These are phyloP conservation scores for Coleophora flavipennella DNA, from an alignment of 2,888 invertebrate genomes.

Conservation along the genomic window DNA sequence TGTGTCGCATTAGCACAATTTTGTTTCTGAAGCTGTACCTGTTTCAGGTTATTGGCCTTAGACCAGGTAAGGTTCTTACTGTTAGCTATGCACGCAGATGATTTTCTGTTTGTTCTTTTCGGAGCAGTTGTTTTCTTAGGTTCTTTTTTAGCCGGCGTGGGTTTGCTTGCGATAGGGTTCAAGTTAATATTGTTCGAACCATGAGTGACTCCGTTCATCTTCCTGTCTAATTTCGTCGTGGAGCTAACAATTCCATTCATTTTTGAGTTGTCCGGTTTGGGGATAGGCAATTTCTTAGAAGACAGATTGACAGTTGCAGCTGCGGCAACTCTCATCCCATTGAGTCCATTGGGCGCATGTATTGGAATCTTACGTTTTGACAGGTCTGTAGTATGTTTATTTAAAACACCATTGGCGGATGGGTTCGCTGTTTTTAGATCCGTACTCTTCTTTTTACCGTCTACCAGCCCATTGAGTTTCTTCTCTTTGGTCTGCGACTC, in stretches of 20 bases:
- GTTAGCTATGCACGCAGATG: conserved; percentile 62
- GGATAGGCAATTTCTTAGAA: conserved; percentile 31
- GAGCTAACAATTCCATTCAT: conserved; percentile 55
- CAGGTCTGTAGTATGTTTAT: conserved; percentile 26
- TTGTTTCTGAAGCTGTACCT: conserved; percentile 57
- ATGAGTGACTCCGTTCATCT: conserved; percentile 63
- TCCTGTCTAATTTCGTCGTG: conserved; percentile 58
- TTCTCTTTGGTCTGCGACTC: conserved; percentile 41
- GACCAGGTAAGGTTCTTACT: conserved; percentile 65
- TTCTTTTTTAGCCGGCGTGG: conserved; percentile 41
- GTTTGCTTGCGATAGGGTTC: conserved; percentile 39
- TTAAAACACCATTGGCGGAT: conserved; percentile 47
- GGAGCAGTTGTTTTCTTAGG: conserved; percentile 34
- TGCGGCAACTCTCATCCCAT: conserved; percentile 38
- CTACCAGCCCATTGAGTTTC: conserved; percentile 40
- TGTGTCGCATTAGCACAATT: conserved; percentile 43
- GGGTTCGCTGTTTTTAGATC: conserved; percentile 40
- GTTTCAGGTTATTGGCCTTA: conserved; percentile 62
- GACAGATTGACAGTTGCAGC: conserved; percentile 33
- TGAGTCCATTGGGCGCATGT: conserved; percentile 34
- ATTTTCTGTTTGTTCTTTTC: conserved; percentile 59
- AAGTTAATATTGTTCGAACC: conserved; percentile 61
- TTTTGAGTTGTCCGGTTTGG: conserved; percentile 39
- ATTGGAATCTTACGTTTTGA: conserved; percentile 44
- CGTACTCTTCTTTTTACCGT: conserved; percentile 37